phyloP scores from a whole-genome alignment of 2,113 vertebrate species.

The Lipotes vexillifer region DNA sequence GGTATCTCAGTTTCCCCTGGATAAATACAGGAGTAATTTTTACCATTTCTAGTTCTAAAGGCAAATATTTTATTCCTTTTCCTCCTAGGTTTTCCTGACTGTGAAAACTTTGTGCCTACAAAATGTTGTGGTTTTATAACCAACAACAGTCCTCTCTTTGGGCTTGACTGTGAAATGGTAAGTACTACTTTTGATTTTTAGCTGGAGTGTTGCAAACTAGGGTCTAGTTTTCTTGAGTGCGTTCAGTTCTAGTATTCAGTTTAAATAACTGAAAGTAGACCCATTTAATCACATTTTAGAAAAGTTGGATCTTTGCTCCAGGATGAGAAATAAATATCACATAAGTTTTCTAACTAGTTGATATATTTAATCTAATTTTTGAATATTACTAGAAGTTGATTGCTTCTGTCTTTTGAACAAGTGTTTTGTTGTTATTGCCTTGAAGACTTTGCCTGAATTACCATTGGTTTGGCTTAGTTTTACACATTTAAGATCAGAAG shows the following conservation, averaged over 20 bases:
- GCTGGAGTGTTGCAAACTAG: background rate
- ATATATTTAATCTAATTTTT: background rate
- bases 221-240: background rate
- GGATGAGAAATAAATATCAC: background rate
- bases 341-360: background rate
- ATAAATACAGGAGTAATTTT: background rate
- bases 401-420: background rate
- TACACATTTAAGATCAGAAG: background rate
- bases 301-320: background rate
- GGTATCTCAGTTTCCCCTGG: background rate
- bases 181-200: conserved; percentile 52
- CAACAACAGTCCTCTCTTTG: conserved; percentile 90
- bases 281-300: background rate
- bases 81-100: conserved; percentile 80
- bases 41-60: background rate
- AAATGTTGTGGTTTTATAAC: conserved; percentile 78
- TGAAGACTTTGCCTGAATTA: background rate
- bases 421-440: background rate
- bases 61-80: conserved; percentile 31
- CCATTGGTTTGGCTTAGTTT: background rate
- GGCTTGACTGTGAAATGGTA: conserved; percentile 96
- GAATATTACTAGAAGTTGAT: background rate
- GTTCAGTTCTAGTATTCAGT: background rate
- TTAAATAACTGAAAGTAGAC: background rate
- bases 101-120: conserved; percentile 81